Conservation (phyloP, 2,113 vertebrate species). For the Columba livia region DNA sequence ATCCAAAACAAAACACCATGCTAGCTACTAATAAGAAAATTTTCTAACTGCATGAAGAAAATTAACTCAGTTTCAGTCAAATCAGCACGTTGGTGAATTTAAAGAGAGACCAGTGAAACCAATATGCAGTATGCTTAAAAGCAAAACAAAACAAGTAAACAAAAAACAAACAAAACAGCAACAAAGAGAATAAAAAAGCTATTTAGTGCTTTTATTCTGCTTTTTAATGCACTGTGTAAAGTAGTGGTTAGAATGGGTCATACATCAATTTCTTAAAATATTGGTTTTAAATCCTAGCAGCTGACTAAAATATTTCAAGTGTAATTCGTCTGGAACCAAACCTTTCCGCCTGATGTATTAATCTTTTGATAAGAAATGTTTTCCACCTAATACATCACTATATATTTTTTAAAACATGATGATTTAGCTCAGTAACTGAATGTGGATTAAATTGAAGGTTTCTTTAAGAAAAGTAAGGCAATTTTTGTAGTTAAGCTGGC, state of each 20-base stretch:
- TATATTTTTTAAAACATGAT: conserved; percentile 14
- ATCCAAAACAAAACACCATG: too few species aligned
- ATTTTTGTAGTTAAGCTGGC: not conserved
- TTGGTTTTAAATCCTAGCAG: conserved; percentile 13
- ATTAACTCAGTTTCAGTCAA: too few species aligned
- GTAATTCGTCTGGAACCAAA: conserved; percentile 52
- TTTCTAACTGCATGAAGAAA: too few species aligned
- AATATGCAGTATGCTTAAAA: not conserved
- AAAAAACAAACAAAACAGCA: too few species aligned
- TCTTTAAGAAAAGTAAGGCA: not conserved
- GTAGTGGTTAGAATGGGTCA: not conserved
- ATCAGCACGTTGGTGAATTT: not conserved
- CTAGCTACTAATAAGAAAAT: too few species aligned
- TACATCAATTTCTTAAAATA: conserved; percentile 57
- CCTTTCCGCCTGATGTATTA: conserved; percentile 41
- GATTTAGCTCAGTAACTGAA: not conserved
- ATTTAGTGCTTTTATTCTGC: not conserved
- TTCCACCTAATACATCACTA: not conserved
- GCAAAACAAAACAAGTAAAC: too few species aligned
- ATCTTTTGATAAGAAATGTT: conserved; percentile 29
- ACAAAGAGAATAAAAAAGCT: not conserved
- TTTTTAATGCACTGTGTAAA: conserved; percentile 14
- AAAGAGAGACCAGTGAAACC: not conserved
- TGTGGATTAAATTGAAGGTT: not conserved
- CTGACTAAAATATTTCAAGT: conserved; percentile 59